phyloP scores from a whole-genome alignment of 2,113 vertebrate genomes.

The Scomber scombrus region DNA sequence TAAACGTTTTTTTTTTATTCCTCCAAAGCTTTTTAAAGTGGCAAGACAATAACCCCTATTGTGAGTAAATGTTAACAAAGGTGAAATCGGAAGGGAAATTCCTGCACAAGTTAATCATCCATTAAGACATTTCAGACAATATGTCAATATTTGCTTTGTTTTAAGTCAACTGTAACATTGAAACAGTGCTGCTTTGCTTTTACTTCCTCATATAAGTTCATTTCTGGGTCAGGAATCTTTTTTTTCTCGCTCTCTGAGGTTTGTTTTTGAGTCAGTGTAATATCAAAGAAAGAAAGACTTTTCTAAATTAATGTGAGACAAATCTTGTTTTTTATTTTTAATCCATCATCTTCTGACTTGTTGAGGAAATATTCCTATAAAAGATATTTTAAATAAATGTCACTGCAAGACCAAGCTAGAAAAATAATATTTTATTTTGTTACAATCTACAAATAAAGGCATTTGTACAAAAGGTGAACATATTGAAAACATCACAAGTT shows the following conservation, averaged over 20 bases:
- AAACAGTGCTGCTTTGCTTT: not conserved
- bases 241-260: not conserved
- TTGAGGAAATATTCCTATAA: not conserved
- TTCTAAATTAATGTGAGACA: not conserved
- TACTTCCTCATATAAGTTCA: slow-evolving; percentile 28
- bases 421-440: slow-evolving; percentile 69
- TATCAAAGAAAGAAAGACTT: not conserved
- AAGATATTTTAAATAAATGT: slow-evolving; percentile 13
- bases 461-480: not conserved
- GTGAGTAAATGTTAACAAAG: too few species aligned
- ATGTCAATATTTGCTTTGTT: slow-evolving; percentile 30
- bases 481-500: not conserved
- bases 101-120: too few species aligned
- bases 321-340: too few species aligned
- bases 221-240: slow-evolving; percentile 1
- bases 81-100: too few species aligned
- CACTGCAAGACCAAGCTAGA: slow-evolving; percentile 14
- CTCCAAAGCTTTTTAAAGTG: not conserved
- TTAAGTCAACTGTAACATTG: not conserved
- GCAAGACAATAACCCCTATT: not conserved
- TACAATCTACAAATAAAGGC: not conserved
- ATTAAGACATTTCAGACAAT: too few species aligned
- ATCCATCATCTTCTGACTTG: too few species aligned
- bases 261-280: not conserved
- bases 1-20: too few species aligned